These are phyloP conservation scores for Deilephila porcellus DNA, from an alignment of 2,888 invertebrate species.

Conservation along the genomic window DNA sequence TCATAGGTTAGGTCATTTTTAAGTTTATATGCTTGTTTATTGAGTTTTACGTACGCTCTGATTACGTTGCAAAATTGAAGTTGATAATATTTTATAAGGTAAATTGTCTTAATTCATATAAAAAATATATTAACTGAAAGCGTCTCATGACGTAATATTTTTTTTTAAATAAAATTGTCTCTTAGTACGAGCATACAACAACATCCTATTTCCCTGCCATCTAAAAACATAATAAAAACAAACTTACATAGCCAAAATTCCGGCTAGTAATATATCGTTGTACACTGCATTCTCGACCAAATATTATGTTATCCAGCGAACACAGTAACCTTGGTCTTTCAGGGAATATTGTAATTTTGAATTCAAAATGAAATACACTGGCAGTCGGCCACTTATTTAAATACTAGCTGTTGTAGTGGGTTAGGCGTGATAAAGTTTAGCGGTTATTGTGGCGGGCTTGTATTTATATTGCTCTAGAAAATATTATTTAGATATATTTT, in stretches of 20 bases:
- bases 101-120: too few relatives aligned
- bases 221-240: background rate
- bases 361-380: constrained; percentile 10
- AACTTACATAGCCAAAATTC: background rate
- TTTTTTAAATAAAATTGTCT: too few relatives aligned
- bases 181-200: too few relatives aligned
- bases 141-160: too few relatives aligned
- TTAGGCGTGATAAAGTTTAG: background rate
- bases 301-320: background rate
- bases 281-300: background rate
- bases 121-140: too few relatives aligned
- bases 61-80: too few relatives aligned
- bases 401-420: constrained; percentile 4
- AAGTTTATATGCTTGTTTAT: background rate
- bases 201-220: background rate
- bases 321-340: background rate
- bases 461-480: background rate
- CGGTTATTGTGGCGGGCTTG: background rate
- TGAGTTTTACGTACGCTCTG: background rate
- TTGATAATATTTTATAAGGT: too few relatives aligned
- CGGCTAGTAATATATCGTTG: background rate
- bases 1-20: too few relatives aligned
- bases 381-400: background rate
- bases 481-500: too few relatives aligned
- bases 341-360: background rate